Percentiles rank a stretch among this genome's conserved stretches.
phyloP scores from a whole-genome alignment of 2,888 invertebrate genomes.

The Conistra vaccinii region DNA sequence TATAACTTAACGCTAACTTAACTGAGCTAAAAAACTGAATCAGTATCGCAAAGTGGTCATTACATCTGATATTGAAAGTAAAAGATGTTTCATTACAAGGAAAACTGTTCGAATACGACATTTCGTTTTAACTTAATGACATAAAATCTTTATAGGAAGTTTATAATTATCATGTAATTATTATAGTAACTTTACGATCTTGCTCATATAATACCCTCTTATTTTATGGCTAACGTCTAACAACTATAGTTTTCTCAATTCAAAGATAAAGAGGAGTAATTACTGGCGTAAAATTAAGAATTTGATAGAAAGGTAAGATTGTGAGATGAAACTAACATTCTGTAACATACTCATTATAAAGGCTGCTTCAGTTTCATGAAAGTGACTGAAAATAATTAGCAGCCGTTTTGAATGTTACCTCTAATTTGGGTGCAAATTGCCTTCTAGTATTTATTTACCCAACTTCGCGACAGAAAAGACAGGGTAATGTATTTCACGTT shows the following conservation, averaged over 20 bases:
- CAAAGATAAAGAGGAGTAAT: slow-evolving; percentile 43
- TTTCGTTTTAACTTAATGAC: not conserved
- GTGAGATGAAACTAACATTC: slow-evolving; percentile 35
- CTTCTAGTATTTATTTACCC: not conserved
- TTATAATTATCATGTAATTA: slow-evolving; percentile 18
- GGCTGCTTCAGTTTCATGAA: slow-evolving; percentile 13
- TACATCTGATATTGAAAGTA: slow-evolving; percentile 23
- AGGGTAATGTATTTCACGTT: not conserved
- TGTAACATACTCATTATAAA: slow-evolving; percentile 45
- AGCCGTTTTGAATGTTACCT: slow-evolving; percentile 1
- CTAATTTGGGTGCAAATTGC: not conserved
- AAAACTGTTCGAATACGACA: not conserved
- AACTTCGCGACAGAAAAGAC: not conserved
- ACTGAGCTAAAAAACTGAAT: slow-evolving; percentile 16
- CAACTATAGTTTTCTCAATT: slow-evolving; percentile 34
- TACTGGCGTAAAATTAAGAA: slow-evolving; percentile 44
- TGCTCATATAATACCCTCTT: slow-evolving; percentile 5
- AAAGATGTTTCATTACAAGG: slow-evolving; percentile 13
- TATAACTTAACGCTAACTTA: slow-evolving; percentile 20
- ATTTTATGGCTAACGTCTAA: slow-evolving; percentile 11
- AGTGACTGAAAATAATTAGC: slow-evolving; percentile 45
- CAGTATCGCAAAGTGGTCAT: slow-evolving; percentile 7
- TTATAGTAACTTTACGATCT: slow-evolving; percentile 5
- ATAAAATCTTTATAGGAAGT: slow-evolving; percentile 29
- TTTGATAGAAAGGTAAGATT: slow-evolving; percentile 55